Evolutionary conservation across 2,888 invertebrate species (phyloP), one percentile per base, ranked within the genome.

Genomic region (Halocaridina rubra): DNA sequence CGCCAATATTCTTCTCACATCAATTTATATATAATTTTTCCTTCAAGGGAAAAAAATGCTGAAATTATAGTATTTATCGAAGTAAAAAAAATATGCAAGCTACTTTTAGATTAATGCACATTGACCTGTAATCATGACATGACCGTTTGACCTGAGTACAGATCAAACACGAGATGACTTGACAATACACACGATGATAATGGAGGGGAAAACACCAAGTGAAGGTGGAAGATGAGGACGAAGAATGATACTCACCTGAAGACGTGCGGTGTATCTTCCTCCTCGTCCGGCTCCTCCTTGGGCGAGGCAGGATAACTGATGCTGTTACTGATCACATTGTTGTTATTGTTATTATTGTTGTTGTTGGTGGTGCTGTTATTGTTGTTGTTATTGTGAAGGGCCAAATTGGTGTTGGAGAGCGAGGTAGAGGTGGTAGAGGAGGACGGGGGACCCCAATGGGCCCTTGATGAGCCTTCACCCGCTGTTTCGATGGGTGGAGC

Each of bases 341-440:
- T 32, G 32, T 64, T 74, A 64, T 80, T 80, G 64, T n/a, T n/a
- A n/a, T n/a, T n/a, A n/a, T n/a, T n/a, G n/a, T 69, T 81, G 81
- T 76, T 67, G 33, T 64, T 59, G 53, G 16, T 32, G 16, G 22
- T 29, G 22, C 10, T 30, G 59, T 24, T 27, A 5, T 72, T 32
- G 39, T 46, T 46, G 24, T 46, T 46, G 46, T 33, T 69, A n/a
- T 57, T 79, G 74, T 84, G 84, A 64, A 84, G 80, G 84, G 84
- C 75, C 29, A 84, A 75, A 75, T 79, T 80, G 61, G 84, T 74
- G 67, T 84, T 84, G 74, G 84, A 84, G 79, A 84, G 84, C 24
- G 84, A 84, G 84, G 84, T 84, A 53, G 84, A 84, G 67, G 84
- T 84, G 53, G 84, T 84, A 33, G 84, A 84, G 64, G 80, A 79